These are phyloP conservation scores for Austrofundulus limnaeus DNA, from an alignment of 2,113 vertebrate genomes.

Conservation along the genomic window DNA sequence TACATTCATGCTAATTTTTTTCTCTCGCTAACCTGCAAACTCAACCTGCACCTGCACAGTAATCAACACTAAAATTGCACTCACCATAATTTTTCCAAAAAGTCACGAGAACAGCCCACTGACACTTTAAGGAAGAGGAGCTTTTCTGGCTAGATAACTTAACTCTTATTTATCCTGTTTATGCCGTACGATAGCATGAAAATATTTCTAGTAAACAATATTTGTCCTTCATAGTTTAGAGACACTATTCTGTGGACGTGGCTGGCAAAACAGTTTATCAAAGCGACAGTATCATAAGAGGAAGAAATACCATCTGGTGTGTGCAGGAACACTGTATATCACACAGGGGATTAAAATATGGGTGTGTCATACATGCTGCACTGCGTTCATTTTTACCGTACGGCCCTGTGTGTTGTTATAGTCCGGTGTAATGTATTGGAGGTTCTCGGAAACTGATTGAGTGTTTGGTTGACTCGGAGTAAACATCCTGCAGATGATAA, in stretches of 20 bases:
- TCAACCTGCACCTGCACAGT: not conserved
- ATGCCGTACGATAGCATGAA: not conserved
- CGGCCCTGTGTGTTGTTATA: slow-evolving; percentile 37
- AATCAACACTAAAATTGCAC: not conserved
- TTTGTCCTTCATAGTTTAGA: slow-evolving; percentile 10
- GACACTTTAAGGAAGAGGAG: not conserved
- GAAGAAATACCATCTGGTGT: slow-evolving; percentile 18
- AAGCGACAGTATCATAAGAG: not conserved
- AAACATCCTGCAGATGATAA: slow-evolving; percentile 66
- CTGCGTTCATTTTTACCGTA: slow-evolving; percentile 50
- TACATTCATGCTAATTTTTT: not conserved
- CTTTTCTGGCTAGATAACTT: not conserved
- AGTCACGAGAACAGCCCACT: not conserved
- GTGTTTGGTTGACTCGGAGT: slow-evolving; percentile 55
- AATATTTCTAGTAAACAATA: not conserved
- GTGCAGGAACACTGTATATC: slow-evolving; percentile 26
- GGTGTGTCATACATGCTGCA: slow-evolving; percentile 39
- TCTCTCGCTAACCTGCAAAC: not conserved
- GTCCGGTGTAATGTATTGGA: slow-evolving; percentile 52
- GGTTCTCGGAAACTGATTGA: slow-evolving; percentile 55
- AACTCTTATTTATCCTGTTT: not conserved
- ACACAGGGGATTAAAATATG: slow-evolving; percentile 45
- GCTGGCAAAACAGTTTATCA: slow-evolving; percentile 8
- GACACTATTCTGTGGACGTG: not conserved
- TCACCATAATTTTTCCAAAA: not conserved